These are phyloP conservation scores for Meteorus colon DNA, from an alignment of 2,888 invertebrate genomes.

Conservation along the genomic window DNA sequence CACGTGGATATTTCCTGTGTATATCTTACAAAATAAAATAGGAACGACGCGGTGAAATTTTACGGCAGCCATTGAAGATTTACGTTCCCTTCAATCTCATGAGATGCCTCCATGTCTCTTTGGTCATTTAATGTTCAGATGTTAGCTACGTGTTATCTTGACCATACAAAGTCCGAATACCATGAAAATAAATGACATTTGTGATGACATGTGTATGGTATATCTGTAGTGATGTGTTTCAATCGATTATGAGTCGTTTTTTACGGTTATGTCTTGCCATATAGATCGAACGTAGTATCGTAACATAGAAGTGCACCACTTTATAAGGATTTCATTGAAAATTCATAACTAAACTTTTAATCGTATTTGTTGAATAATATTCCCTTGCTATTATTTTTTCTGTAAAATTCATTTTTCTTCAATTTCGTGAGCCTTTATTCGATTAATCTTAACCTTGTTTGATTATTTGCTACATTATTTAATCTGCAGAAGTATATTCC, in stretches of 20 bases:
- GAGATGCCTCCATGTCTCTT: conserved; percentile 44
- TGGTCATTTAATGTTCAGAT: conserved; percentile 44
- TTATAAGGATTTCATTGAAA: too few species aligned
- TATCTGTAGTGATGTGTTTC: background rate
- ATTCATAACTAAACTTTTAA: too few species aligned
- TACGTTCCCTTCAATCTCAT: conserved; percentile 48
- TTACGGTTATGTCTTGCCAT: background rate
- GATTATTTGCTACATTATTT: too few species aligned
- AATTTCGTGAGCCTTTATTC: too few species aligned
- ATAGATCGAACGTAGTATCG: too few species aligned
- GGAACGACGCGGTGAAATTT: conserved; percentile 52
- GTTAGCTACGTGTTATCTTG: conserved; percentile 38
- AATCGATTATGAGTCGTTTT: background rate
- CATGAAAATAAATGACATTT: background rate
- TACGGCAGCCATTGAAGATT: conserved; percentile 60
- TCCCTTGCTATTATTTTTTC: too few species aligned
- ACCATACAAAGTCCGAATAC: background rate
- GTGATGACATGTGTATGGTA: background rate
- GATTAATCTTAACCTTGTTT: too few species aligned
- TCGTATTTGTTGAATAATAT: too few species aligned
- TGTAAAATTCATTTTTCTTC: too few species aligned
- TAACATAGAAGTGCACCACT: too few species aligned
- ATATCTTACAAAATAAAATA: conserved; percentile 40
- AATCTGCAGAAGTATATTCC: too few species aligned
- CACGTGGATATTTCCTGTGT: conserved; percentile 7